These are phyloP conservation scores for Phengaris arion DNA, from an alignment of 2,888 invertebrate species.

Conservation along the genomic window DNA sequence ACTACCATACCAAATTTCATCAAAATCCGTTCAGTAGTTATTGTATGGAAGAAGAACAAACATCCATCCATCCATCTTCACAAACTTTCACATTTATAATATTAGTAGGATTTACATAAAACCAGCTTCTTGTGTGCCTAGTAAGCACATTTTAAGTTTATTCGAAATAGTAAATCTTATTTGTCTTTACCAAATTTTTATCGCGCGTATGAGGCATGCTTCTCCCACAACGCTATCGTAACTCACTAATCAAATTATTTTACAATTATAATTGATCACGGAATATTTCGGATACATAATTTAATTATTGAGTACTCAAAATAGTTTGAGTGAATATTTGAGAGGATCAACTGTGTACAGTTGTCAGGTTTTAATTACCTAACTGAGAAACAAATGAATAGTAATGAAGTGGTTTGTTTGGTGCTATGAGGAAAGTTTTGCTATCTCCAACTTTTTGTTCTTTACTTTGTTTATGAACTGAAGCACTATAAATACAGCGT, in stretches of 20 bases:
- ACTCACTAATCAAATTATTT: background rate
- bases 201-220: background rate
- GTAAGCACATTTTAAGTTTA: too few relatives aligned
- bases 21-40: too few relatives aligned
- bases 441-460: conserved; percentile 48
- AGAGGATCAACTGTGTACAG: conserved; percentile 55
- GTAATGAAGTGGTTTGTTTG: conserved; percentile 64
- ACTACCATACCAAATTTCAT: too few relatives aligned
- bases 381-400: conserved; percentile 61
- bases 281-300: background rate
- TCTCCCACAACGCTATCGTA: background rate
- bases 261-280: background rate
- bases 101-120: too few relatives aligned
- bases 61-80: too few relatives aligned
- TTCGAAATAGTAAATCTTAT: background rate
- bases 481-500: conserved; percentile 35
- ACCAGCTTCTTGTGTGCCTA: too few relatives aligned
- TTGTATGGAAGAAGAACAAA: too few relatives aligned
- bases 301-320: background rate
- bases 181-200: background rate
- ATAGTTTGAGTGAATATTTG: conserved; percentile 4
- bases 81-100: too few relatives aligned
- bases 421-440: conserved; percentile 63
- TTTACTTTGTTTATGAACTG: conserved; percentile 37
- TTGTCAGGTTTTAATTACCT: conserved; percentile 68